phyloP scores from a whole-genome alignment of 30 jellyfish, hydroid and myxozoan genomes.

The Cassiopea andromeda region DNA sequence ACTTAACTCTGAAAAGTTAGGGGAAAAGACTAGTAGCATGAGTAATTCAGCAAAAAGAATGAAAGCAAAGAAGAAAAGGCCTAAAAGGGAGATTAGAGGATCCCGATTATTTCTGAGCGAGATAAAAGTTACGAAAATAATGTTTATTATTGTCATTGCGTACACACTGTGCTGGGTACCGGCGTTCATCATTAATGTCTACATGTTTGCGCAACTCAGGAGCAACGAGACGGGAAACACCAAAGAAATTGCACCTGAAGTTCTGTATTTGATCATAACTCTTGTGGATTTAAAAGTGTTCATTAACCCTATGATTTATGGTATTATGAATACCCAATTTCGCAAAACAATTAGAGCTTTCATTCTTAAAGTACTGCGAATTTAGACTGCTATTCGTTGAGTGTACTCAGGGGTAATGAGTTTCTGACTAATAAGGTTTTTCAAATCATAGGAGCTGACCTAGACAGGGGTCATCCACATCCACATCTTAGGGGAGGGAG shows the following conservation, averaged over 20 bases:
- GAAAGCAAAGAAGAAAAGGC: background rate
- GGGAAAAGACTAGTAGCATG: background rate
- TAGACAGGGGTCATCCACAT: no score
- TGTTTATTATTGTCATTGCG: conserved; percentile 72
- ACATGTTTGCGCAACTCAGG: conserved; percentile 1
- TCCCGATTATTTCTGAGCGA: conserved; percentile 37
- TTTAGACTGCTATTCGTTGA: background rate
- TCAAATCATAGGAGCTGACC: no score
- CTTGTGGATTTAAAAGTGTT: conserved; percentile 70
- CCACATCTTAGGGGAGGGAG: no score
- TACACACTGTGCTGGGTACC: conserved; percentile 88
- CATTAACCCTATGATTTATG: conserved; percentile 77
- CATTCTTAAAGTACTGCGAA: background rate
- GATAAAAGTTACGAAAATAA: conserved; percentile 65
- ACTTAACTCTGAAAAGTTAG: background rate
- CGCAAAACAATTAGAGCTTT: conserved; percentile 16
- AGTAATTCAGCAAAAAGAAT: background rate
- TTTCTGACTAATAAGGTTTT: no score
- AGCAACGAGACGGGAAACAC: background rate
- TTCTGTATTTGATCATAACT: conserved; percentile 42
- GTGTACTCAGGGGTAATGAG: no score
- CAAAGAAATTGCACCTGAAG: conserved; percentile 4
- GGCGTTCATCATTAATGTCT: conserved; percentile 68
- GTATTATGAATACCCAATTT: conserved; percentile 15
- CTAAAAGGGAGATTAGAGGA: conserved; percentile 9